Percentiles rank a stretch among this genome's conserved stretches.
Evolutionary conservation across 2,113 vertebrate species (phyloP).

Genomic region (Centrocercus urophasianus): DNA sequence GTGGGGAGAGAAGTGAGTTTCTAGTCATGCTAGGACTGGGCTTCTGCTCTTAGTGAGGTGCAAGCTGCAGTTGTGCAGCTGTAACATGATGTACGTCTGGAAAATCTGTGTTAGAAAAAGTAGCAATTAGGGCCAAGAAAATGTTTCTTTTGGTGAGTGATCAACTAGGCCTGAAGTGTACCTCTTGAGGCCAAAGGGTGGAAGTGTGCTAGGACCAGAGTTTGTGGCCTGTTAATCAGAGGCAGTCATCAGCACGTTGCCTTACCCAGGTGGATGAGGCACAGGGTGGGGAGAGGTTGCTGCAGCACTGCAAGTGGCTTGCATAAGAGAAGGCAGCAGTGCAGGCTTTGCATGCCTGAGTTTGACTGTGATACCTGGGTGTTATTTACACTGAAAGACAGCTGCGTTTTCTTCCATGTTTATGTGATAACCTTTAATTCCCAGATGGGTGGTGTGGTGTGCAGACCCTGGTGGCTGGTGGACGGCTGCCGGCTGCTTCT

Average conservation of each 20-base stretch:
- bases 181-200: background rate
- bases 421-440: background rate
- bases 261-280: background rate
- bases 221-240: background rate
- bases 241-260: background rate
- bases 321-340: background rate
- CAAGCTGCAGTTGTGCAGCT: background rate
- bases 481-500: conserved; percentile 21
- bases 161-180: background rate
- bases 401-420: background rate
- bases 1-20: background rate
- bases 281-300: background rate
- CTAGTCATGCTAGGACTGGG: background rate
- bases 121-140: background rate
- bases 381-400: conserved; percentile 17
- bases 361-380: background rate
- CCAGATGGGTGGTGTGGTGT: background rate
- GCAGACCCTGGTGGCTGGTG: background rate
- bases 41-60: background rate
- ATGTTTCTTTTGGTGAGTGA: background rate
- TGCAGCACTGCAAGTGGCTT: background rate
- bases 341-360: background rate
- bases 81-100: background rate
- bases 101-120: background rate
- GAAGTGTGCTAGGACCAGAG: background rate